Percentiles rank a stretch among this genome's conserved stretches.
These are phyloP conservation scores for Enteromius paludinosus DNA, from an alignment of 2,797 vertebrate genomes.

Conservation along the genomic window DNA sequence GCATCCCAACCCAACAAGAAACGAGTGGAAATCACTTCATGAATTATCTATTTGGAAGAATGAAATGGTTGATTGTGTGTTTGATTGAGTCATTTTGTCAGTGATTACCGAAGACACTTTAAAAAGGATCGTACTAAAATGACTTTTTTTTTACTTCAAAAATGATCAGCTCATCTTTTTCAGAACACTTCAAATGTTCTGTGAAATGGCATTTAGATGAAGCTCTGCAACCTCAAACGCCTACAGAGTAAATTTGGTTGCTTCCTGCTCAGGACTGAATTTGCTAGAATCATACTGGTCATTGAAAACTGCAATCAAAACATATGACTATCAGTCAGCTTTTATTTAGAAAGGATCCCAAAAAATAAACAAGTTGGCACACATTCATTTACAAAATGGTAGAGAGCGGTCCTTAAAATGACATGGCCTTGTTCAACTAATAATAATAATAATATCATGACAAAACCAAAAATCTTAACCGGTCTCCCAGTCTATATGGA, in stretches of 20 bases:
- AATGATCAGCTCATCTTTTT: constrained; percentile 1
- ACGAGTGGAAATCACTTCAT: constrained; percentile 7
- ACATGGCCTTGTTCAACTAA: constrained; percentile 35
- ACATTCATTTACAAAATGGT: constrained; percentile 86
- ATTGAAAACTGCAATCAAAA: constrained; percentile 52
- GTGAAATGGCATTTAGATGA: neutral
- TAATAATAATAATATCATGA: constrained; percentile 46
- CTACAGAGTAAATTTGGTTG: neutral
- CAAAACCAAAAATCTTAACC: constrained; percentile 66
- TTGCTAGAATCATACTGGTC: neutral
- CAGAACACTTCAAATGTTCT: neutral
- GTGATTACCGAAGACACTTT: neutral
- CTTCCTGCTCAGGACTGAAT: neutral
- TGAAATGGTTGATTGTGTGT: constrained; percentile 14
- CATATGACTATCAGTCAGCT: constrained; percentile 74
- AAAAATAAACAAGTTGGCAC: constrained; percentile 86
- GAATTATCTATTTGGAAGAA: constrained; percentile 16
- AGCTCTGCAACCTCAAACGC: neutral
- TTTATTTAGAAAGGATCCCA: constrained; percentile 84
- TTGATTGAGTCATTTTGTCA: constrained; percentile 13
- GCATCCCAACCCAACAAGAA: constrained; percentile 10
- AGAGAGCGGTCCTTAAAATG: constrained; percentile 75
- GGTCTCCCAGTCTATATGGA: constrained; percentile 27
- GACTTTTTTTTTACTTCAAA: neutral
- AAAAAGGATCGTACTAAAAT: constrained; percentile 17